A percentile compares a stretch with the other conserved stretches of the same genome.
Evolutionary conservation across 2,888 invertebrate genomes (phyloP).

Genomic region (Macroteleia sp.): DNA sequence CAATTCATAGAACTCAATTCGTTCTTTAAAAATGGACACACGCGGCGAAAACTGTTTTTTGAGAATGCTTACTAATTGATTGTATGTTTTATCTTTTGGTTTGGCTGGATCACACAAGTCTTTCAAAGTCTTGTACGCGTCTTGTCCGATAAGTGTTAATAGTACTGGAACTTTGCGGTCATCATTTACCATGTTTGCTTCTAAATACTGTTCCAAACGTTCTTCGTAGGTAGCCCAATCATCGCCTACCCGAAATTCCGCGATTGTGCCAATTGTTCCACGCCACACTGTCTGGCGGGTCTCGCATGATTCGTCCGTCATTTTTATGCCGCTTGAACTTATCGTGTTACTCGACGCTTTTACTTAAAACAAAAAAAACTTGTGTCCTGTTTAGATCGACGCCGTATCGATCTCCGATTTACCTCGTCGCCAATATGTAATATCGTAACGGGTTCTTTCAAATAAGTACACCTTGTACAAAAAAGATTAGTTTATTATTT

Average conservation of each 20-base stretch:
- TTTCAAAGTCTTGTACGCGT: slow-evolving; percentile 56
- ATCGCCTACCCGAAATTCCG: slow-evolving; percentile 49
- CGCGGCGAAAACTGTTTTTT: no score
- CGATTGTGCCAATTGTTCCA: slow-evolving; percentile 24
- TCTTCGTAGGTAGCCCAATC: slow-evolving; percentile 59
- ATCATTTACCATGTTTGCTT: slow-evolving; percentile 53
- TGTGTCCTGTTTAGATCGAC: no score
- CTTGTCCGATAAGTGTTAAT: slow-evolving; percentile 48
- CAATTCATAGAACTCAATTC: no score
- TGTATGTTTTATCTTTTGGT: slow-evolving; percentile 50
- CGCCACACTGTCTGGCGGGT: no score
- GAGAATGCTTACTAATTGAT: slow-evolving; percentile 21
- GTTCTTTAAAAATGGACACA: no score
- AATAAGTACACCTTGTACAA: neutral
- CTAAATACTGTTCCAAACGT: slow-evolving; percentile 52
- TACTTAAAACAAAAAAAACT: no score
- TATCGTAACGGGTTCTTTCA: neutral
- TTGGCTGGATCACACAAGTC: slow-evolving; percentile 59
- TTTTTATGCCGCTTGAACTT: no score
- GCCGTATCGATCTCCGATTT: no score
- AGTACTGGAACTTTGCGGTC: slow-evolving; percentile 49
- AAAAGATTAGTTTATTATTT: no score
- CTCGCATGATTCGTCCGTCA: no score
- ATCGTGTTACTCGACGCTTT: no score
- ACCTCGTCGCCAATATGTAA: no score